Conservation (phyloP, 2,113 vertebrate genomes). For the Calidris pugnax region DNA sequence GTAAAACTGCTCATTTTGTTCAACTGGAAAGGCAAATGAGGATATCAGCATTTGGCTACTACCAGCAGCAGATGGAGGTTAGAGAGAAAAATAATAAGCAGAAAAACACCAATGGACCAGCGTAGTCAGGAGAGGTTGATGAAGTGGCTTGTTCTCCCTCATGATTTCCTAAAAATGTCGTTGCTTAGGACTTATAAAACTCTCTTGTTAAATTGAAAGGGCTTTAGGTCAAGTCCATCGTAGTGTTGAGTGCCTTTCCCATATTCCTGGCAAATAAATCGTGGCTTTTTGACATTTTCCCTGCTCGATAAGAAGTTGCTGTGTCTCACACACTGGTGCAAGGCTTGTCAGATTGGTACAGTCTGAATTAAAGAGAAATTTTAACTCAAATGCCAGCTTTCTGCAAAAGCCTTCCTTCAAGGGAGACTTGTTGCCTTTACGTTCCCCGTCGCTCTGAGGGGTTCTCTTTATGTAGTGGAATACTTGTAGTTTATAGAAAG, state of each 20-base stretch:
- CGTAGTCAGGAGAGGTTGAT: background rate
- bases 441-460: background rate
- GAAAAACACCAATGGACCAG: background rate
- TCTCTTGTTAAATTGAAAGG: conserved; percentile 9
- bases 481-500: background rate
- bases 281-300: conserved; percentile 31
- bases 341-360: background rate
- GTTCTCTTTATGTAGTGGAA: background rate
- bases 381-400: conserved; percentile 5
- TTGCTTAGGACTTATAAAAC: background rate
- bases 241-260: background rate
- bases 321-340: background rate
- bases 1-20: background rate
- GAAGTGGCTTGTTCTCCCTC: background rate
- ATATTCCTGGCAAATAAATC: conserved; percentile 10
- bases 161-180: background rate
- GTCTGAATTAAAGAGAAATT: conserved; percentile 29
- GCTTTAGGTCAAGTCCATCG: background rate
- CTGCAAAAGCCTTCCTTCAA: background rate
- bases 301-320: background rate
- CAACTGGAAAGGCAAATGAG: background rate
- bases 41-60: background rate
- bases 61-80: background rate
- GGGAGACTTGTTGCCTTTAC: background rate
- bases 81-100: background rate